A percentile compares a stretch with the other conserved stretches of the same genome.
Conservation (phyloP, 1,140 invertebrate genomes). For the Heliconius melpomene region DNA sequence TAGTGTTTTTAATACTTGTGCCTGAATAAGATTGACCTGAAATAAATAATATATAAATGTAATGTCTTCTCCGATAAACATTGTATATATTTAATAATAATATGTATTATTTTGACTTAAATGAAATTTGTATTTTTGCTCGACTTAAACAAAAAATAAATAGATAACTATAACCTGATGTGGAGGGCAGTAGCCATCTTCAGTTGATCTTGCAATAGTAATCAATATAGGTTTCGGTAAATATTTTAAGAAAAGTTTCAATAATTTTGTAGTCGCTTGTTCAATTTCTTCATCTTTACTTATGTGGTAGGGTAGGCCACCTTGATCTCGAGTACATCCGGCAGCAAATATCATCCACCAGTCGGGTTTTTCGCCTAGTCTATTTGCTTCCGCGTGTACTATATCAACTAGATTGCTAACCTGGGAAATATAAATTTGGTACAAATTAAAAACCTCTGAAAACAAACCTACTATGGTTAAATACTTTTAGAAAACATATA, state of each 20-base stretch:
- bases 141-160: conserved; percentile 16
- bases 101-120: no score
- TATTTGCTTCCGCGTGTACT: conserved; percentile 67
- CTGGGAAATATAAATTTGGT: background rate
- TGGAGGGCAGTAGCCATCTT: conserved; percentile 93
- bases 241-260: conserved; percentile 83
- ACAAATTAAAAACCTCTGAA: background rate
- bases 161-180: conserved; percentile 56
- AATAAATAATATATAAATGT: conserved; percentile 39
- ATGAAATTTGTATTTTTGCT: no score
- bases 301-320: conserved; percentile 90
- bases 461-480: no score
- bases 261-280: conserved; percentile 81
- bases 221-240: conserved; percentile 87
- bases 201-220: conserved; percentile 90
- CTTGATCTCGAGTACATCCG: conserved; percentile 93
- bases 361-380: conserved; percentile 85
- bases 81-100: no score
- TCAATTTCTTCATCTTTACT: conserved; percentile 86
- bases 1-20: conserved; percentile 56
- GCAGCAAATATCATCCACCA: conserved; percentile 91
- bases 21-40: conserved; percentile 68
- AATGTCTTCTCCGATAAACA: no score
- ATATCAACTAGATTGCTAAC: conserved; percentile 56
- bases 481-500: background rate